A percentile compares a stretch with the other conserved stretches of the same genome.
Conservation (phyloP, 2,888 invertebrate species). For the Griposia aprilina region DNA sequence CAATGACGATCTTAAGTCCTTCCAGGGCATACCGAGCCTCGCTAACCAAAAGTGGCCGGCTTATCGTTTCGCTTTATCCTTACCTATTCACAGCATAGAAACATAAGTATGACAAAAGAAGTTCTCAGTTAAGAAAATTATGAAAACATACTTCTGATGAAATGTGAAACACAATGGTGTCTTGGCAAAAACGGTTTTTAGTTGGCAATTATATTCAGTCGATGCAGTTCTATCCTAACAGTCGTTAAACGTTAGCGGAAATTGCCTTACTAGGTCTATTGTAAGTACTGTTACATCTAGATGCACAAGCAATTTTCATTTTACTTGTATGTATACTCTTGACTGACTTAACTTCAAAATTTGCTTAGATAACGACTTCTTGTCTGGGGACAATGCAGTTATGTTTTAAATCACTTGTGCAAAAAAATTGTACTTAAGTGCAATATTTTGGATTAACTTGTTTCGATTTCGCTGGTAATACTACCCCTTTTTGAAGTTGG, state of each 20-base stretch:
- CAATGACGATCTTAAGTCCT: background rate
- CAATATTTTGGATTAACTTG: conserved; percentile 4
- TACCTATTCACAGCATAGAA: background rate
- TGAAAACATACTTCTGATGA: background rate
- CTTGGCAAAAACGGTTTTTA: background rate
- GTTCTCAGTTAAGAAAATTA: background rate
- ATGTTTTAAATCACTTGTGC: background rate
- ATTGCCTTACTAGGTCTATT: background rate
- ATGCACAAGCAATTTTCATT: background rate
- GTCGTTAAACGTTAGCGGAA: background rate
- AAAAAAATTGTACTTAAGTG: background rate
- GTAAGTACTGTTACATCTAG: background rate
- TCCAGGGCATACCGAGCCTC: background rate
- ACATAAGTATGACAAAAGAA: background rate
- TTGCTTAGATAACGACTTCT: background rate
- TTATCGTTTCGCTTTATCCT: background rate
- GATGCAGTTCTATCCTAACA: background rate
- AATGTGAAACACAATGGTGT: background rate
- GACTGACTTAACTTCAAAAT: conserved; percentile 1
- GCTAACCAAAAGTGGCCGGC: background rate
- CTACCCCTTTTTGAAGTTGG: background rate
- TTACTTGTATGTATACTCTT: background rate
- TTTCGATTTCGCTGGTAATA: background rate
- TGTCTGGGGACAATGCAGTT: conserved; percentile 10
- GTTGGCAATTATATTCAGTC: background rate